Evolutionary conservation across 2,797 vertebrate species (phyloP), one percentile per base, ranked within the genome.

Genomic region (Pangasius sanitwongsei): DNA sequence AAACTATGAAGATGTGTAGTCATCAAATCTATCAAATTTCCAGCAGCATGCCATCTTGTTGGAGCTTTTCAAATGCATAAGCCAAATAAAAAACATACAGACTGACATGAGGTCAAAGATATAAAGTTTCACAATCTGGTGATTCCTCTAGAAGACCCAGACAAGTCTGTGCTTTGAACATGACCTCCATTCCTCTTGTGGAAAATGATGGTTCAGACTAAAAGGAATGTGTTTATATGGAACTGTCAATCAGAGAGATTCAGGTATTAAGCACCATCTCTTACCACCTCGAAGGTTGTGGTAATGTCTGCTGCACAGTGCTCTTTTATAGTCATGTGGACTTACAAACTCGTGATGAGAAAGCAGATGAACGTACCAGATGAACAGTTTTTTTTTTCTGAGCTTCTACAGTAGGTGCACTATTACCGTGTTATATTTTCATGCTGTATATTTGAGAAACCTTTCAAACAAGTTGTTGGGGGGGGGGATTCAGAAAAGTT

Each of bases 61-160:
- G 83, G 78, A 48, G 85, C 34, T 74, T 82, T 86, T 80, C 70
- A 65, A 86, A 86, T 84, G 78, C 74, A 50, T 80, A 61, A 57
- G 67, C 74, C 85, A 92, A 89, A 90, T 87, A 87, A 89, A 87
- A 88, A 89, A 81, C 83, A 83, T 90, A 85, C 69, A n/a, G 85
- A 87, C 81, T 81, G 65, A 85, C 87, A 85, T 55, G 87, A 89
- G 93, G 94, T 94, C 92, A 93, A 90, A 91, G 91, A 94, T 93
- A 93, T 95, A 93, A 94, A 94, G 92, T 93, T 94, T 95, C 93
- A 95, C 92, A 94, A 94, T 92, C 86, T 87, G 70, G 72, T 88
- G 88, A 87, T 90, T 88, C 86, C 83, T 92, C 65, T 72, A 63
- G 86, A 90, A 87, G 90, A 88, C 77, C 57, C 74, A 90, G 81